phyloP scores from a whole-genome alignment of 1,140 invertebrate species.

The Macrosteles quadrilineatus region DNA sequence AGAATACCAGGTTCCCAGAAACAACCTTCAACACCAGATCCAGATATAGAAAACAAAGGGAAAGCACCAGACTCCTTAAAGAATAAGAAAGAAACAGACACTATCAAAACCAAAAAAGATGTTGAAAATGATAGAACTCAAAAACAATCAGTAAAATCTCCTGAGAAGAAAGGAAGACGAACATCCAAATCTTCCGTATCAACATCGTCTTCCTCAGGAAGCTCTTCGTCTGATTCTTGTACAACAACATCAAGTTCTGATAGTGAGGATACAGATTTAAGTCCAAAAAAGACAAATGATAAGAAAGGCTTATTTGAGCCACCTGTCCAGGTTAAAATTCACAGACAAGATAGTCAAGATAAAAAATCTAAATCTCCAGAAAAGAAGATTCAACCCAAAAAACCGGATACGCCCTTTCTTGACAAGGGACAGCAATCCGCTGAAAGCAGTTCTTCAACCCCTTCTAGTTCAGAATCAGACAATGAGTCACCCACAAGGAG shows the following conservation, averaged over 20 bases:
- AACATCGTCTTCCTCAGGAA: constrained; percentile 51
- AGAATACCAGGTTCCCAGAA: constrained; percentile 49
- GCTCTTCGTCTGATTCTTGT: constrained; percentile 53
- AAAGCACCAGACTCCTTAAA: constrained; percentile 29
- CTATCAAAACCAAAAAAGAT: constrained; percentile 40
- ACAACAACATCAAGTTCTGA: constrained; percentile 55
- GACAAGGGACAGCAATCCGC: constrained; percentile 55
- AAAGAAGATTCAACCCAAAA: constrained; percentile 29
- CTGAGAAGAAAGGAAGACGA: constrained; percentile 35
- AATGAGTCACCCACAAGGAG: constrained; percentile 33
- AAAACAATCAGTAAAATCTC: constrained; percentile 34
- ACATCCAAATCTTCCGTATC: constrained; percentile 46
- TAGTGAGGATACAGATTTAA: constrained; percentile 52
- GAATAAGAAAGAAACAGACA: constrained; percentile 33
- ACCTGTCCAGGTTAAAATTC: constrained; percentile 24
- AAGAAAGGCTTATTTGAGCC: constrained; percentile 40
- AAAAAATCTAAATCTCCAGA: constrained; percentile 36
- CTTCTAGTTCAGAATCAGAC: constrained; percentile 43
- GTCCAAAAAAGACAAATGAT: constrained; percentile 46
- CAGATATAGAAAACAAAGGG: constrained; percentile 43
- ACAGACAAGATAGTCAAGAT: constrained; percentile 30
- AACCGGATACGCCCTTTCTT: constrained; percentile 58
- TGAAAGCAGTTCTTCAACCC: constrained; percentile 46
- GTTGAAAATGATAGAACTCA: constrained; percentile 37
- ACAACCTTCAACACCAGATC: constrained; percentile 42